These are phyloP conservation scores for Ganaspis sp. DNA, from an alignment of 1,140 invertebrate species.

Conservation along the genomic window DNA sequence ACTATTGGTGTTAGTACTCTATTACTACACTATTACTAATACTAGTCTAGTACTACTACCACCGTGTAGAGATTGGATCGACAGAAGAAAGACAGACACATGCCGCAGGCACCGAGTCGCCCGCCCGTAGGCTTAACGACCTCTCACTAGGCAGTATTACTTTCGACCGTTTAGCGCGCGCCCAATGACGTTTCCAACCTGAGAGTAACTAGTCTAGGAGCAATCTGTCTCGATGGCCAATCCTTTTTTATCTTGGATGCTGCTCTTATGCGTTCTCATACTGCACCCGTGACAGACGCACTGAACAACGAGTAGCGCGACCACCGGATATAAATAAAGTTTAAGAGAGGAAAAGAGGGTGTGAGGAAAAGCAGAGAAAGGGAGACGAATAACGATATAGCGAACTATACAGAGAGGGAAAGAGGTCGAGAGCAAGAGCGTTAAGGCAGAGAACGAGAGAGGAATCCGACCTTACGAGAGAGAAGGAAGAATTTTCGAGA, in stretches of 20 bases:
- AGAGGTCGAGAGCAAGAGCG: slow-evolving; percentile 1
- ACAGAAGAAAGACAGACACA: slow-evolving; percentile 52
- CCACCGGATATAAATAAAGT: slow-evolving; percentile 51
- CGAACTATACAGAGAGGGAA: not conserved
- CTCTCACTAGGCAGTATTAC: slow-evolving; percentile 73
- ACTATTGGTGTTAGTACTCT: no score
- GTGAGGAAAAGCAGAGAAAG: slow-evolving; percentile 32
- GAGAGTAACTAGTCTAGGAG: not conserved
- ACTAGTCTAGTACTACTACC: not conserved
- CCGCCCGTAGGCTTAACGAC: slow-evolving; percentile 62
- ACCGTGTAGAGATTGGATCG: slow-evolving; percentile 53
- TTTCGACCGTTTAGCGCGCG: slow-evolving; percentile 67
- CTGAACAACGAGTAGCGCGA: slow-evolving; percentile 41
- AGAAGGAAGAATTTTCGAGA: not conserved
- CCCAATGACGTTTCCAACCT: slow-evolving; percentile 28
- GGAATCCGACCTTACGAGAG: no score
- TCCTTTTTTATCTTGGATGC: not conserved
- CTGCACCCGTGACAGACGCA: slow-evolving; percentile 42
- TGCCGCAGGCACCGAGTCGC: not conserved
- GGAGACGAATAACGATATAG: slow-evolving; percentile 33
- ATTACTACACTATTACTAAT: no score
- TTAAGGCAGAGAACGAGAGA: slow-evolving; percentile 26
- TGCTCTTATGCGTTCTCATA: slow-evolving; percentile 9
- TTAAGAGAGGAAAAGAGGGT: slow-evolving; percentile 31
- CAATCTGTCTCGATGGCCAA: not conserved